Evolutionary conservation across 2,888 invertebrate genomes (phyloP), one percentile per base, ranked within the genome.

Genomic region (Spisula solida): DNA sequence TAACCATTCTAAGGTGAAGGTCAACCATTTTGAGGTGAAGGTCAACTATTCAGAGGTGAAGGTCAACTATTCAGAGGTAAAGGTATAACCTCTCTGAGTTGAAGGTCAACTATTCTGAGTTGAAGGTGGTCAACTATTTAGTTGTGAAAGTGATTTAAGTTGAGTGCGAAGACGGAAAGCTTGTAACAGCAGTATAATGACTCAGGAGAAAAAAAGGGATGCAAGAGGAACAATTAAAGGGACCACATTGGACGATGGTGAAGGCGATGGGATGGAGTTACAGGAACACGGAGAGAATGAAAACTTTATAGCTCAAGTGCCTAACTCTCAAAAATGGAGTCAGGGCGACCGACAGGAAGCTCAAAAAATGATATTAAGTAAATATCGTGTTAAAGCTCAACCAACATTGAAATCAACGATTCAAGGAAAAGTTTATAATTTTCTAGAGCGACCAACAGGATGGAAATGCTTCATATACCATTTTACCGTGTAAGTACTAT

Each of bases 381-480:
- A 87, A 78, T 87, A 82, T 34, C 51, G 55, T 41, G 82, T 70
- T 25, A 82, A 82, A 82, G 29, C 47, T 25, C 80, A 84, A 66
- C 55, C 83, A 14, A 78, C 84, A 12, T 47, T 84, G 81, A 88
- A 83, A 60, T 60, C 83, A 20, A 70, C 84, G 0, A 81, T 98
- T 95, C 98, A 98, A 96, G 98, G 98, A 94, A 97, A 98, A 95
- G 97, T 98, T 88, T 98, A 98, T 97, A 98, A 98, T 95, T 98
- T 98, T 96, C 97, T 98, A 94, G 98, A 98, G 96, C 97, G 98
- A 96, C 98, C 98, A 1, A 98, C 97, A 34, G 98, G 98, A 90
- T 98, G 98, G 98, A 97, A 98, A 94, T 98, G 98, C 96, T 98
- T 98, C 97, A 97, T 98, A 95, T 98, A 98, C 97, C 98, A 98